phyloP scores from a whole-genome alignment of 1,140 invertebrate species.

The Pseudomyrmex cubaensis region DNA sequence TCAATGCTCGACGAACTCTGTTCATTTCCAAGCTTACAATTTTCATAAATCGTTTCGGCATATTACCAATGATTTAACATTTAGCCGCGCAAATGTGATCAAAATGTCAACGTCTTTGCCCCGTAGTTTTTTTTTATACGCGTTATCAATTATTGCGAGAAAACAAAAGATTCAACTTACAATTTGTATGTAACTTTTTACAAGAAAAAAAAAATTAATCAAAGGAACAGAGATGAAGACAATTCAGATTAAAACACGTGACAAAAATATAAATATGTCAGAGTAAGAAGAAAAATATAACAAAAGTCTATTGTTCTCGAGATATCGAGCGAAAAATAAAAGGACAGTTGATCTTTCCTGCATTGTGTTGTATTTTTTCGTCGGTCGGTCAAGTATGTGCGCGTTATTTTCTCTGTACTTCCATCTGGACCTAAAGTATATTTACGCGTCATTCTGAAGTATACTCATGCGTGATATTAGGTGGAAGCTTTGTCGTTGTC shows the following conservation, averaged over 20 bases:
- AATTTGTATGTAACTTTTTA: no score
- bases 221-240: background rate
- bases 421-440: background rate
- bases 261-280: background rate
- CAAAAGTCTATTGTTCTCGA: background rate
- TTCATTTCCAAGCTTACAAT: background rate
- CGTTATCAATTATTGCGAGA: no score
- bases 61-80: no score
- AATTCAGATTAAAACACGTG: background rate
- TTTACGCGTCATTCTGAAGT: background rate
- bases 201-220: no score
- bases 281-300: background rate
- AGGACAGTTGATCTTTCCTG: background rate
- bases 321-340: constrained; percentile 32
- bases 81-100: no score
- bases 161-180: no score
- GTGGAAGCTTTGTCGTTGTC: constrained; percentile 8
- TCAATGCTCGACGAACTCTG: background rate
- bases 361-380: constrained; percentile 38
- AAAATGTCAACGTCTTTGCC: no score
- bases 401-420: background rate
- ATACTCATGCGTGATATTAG: constrained; percentile 37
- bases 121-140: no score
- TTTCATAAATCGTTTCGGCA: background rate
- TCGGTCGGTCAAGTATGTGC: background rate